Evolutionary conservation across 2,888 invertebrate genomes (phyloP).

Genomic region (Epicampocera succincta): DNA sequence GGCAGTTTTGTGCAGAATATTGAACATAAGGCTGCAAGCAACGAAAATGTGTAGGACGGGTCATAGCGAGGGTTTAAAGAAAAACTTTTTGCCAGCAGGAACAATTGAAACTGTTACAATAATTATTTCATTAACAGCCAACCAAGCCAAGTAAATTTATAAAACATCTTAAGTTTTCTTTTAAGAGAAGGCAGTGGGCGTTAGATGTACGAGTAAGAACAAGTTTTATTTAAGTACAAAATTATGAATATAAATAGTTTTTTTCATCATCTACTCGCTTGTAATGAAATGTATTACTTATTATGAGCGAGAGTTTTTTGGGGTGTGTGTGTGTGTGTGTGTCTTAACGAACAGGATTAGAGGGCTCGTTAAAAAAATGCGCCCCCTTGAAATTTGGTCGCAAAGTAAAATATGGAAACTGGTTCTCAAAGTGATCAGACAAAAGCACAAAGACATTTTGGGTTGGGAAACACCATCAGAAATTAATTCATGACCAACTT

Average conservation of each 20-base stretch:
- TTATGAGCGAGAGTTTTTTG: too few species aligned
- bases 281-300: too few species aligned
- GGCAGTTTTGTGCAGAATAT: conserved; percentile 34
- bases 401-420: too few species aligned
- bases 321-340: too few species aligned
- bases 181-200: conserved; percentile 29
- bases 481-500: too few species aligned
- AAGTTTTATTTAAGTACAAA: conserved; percentile 39
- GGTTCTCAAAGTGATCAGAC: too few species aligned
- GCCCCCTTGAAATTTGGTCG: too few species aligned
- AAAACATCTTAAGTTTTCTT: conserved; percentile 29
- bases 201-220: conserved; percentile 16
- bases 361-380: too few species aligned
- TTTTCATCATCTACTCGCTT: neutral
- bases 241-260: conserved; percentile 55
- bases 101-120: conserved; percentile 57
- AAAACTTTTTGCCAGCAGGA: conserved; percentile 36
- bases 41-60: conserved; percentile 4
- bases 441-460: too few species aligned
- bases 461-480: too few species aligned
- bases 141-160: conserved; percentile 20
- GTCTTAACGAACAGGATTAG: too few species aligned
- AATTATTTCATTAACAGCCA: conserved; percentile 65
- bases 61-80: conserved; percentile 17
- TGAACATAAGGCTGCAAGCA: conserved; percentile 31